A percentile compares a stretch with the other conserved stretches of the same genome.
Conservation (phyloP, 2,113 vertebrate species). For the Sprattus sprattus region DNA sequence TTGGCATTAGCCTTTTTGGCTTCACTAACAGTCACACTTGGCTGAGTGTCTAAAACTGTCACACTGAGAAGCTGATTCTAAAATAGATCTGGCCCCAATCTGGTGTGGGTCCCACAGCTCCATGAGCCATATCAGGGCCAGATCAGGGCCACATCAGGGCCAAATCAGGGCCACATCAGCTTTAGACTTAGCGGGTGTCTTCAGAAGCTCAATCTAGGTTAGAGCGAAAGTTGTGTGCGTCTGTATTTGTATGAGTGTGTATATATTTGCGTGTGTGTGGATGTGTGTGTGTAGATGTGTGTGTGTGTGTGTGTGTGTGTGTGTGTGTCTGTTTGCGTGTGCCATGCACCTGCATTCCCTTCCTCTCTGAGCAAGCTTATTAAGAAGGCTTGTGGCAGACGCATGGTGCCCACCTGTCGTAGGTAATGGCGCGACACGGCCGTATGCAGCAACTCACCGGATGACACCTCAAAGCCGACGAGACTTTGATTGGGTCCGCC, state of each 20-base stretch:
- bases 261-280: too few species aligned
- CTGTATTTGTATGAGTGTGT: background rate
- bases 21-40: background rate
- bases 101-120: background rate
- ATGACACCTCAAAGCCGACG: constrained; percentile 17
- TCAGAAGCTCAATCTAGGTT: background rate
- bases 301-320: background rate
- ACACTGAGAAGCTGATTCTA: background rate
- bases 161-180: background rate
- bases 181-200: background rate
- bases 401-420: constrained; percentile 33
- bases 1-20: background rate
- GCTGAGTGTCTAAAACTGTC: background rate
- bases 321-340: background rate
- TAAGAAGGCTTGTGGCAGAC: constrained; percentile 23
- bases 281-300: background rate
- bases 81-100: background rate
- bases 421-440: constrained; percentile 44
- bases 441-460: constrained; percentile 32
- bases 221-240: background rate
- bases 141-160: background rate
- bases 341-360: background rate
- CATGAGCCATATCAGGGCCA: background rate
- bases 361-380: constrained; percentile 33
- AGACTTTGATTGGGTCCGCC: constrained; percentile 46